Base-by-base conservation (phyloP, 2,113 vertebrate species). In the Labrus mixtus region DNA sequence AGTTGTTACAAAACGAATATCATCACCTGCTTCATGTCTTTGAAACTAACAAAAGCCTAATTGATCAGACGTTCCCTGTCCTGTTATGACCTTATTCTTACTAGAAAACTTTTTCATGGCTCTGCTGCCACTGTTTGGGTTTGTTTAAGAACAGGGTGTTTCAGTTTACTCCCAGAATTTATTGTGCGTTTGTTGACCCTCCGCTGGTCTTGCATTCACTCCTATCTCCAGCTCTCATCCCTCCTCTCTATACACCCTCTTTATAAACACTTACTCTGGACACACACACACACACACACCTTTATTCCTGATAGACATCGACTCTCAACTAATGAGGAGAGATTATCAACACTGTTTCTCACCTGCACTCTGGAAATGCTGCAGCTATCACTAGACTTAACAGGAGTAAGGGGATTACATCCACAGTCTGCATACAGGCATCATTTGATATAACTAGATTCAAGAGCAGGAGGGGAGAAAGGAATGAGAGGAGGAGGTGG, bases 231-330 rank as follows among this genome's bases (percentile, higher is more conserved):
- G 41, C 64, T 86, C 17, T 72, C 69, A 62, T 58, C 45, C 11
- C 63, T 69, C 25, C 22, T 77, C 65, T 68, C 29, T 67, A 53
- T 80, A 69, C 82, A 68, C 75, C 45, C 78, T 72, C 57, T 20
- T 19, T 81, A 65, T 29, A 80, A 88, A 91, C 74, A 84, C 74
- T 77, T 53, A 60, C 65, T 68, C 61, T 69, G 58, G 66, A 60
- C 45, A 57, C 4, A 55, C 57, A 78, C 17, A n/a, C 46, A 46
- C 15, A 29, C n/a, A 66, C 25, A 23, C 84, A 55, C 16, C 46
- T 1, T 39, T 56, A 57, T 62, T 67, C 73, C 41, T 37, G 4
- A 60, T 58, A 72, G 16, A 51, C 45, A 3, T 25, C 64, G 45
- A 55, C 59, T 55, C 33, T 3, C 19, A 68, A 48, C 60, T 41